phyloP scores from a whole-genome alignment of 2,888 invertebrate genomes.

The Cosmia pyralina region DNA sequence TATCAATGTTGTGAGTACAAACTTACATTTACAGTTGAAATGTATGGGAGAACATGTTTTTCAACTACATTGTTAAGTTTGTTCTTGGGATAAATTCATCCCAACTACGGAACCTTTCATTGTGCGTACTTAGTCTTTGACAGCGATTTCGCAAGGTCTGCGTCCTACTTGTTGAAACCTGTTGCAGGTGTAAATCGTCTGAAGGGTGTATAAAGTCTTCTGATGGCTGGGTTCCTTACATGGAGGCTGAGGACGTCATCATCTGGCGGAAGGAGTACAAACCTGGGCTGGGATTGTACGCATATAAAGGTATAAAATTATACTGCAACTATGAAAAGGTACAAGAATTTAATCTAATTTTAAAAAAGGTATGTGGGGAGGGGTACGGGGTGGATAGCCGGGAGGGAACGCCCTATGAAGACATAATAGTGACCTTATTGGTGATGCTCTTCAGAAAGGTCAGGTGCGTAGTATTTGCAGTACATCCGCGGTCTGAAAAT shows the following conservation, averaged over 20 bases:
- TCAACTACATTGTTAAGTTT: too few species aligned
- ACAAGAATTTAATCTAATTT: not conserved
- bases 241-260: conserved; percentile 94
- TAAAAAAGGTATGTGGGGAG: not conserved
- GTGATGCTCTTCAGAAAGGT: not conserved
- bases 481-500: too few species aligned
- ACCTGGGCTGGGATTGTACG: conserved; percentile 91
- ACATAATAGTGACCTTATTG: not conserved
- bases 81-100: too few species aligned
- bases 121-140: too few species aligned
- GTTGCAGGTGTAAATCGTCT: conserved; percentile 76
- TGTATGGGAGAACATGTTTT: too few species aligned
- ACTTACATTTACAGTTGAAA: too few species aligned
- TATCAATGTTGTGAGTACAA: too few species aligned
- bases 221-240: conserved; percentile 94
- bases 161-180: too few species aligned
- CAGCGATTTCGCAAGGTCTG: too few species aligned
- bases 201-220: conserved; percentile 66
- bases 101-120: too few species aligned
- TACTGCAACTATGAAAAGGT: not conserved
- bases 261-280: conserved; percentile 95
- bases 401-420: not conserved
- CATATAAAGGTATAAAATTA: conserved; percentile 95
- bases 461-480: too few species aligned
- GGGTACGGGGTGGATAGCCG: not conserved